phyloP scores from a whole-genome alignment of 1,140 invertebrate genomes.

The Zaprionus capensis region DNA sequence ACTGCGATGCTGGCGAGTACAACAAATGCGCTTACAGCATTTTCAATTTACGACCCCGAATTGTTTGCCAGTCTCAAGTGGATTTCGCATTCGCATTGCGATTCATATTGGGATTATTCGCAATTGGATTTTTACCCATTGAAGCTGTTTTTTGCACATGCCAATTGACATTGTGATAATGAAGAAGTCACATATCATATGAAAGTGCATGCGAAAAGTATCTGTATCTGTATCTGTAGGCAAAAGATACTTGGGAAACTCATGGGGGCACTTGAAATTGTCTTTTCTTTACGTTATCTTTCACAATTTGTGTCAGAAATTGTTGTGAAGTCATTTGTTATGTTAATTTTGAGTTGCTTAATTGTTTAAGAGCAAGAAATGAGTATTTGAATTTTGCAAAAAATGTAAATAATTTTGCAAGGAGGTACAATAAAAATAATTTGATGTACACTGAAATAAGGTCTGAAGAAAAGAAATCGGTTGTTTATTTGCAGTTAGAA shows the following conservation, averaged over 20 bases:
- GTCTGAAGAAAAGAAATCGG: neutral
- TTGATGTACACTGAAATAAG: too few species aligned
- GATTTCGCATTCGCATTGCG: constrained; percentile 34
- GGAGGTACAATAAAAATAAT: neutral
- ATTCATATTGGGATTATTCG: constrained; percentile 27
- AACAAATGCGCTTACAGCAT: constrained; percentile 55
- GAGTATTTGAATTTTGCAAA: neutral
- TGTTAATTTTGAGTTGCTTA: neutral
- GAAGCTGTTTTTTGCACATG: neutral
- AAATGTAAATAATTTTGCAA: neutral
- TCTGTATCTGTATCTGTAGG: neutral
- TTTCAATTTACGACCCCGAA: constrained; percentile 62
- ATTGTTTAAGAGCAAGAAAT: neutral
- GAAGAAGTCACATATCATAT: neutral
- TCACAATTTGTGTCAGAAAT: neutral
- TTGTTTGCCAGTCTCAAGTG: constrained; percentile 48
- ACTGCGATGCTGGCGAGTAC: constrained; percentile 41
- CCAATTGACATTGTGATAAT: constrained; percentile 5
- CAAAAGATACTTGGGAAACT: neutral
- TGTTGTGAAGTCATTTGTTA: neutral
- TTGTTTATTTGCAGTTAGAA: neutral
- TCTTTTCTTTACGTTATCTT: neutral
- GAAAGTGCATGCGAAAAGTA: neutral
- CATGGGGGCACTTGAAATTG: neutral
- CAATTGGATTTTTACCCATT: constrained; percentile 12